Evolutionary conservation across 2,113 vertebrate genomes (phyloP).

Genomic region (Ictalurus punctatus): DNA sequence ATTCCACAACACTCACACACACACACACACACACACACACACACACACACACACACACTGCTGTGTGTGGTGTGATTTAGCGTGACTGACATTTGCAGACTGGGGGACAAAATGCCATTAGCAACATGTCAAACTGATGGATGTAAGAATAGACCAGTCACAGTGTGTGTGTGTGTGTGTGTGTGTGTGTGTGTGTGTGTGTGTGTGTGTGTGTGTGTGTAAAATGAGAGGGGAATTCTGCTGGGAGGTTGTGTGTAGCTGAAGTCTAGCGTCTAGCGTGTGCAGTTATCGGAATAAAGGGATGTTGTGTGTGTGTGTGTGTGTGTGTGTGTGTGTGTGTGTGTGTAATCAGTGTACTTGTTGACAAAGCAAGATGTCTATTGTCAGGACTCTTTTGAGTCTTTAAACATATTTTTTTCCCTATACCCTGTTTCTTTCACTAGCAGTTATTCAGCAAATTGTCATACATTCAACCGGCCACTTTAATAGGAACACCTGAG

Average conservation of each 20-base stretch:
- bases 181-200: slow-evolving; percentile 25
- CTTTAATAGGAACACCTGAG: not conserved
- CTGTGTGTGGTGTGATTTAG: slow-evolving; percentile 21
- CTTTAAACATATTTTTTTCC: not conserved
- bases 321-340: slow-evolving; percentile 28
- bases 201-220: not conserved
- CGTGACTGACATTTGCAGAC: slow-evolving; percentile 30
- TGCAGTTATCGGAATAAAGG: not conserved
- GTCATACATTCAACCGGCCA: not conserved
- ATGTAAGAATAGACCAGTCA: slow-evolving; percentile 39
- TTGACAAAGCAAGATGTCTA: slow-evolving; percentile 7
- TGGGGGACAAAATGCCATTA: slow-evolving; percentile 42
- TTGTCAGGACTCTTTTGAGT: not conserved
- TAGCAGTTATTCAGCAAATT: not conserved
- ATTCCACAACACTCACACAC: not conserved
- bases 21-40: slow-evolving; percentile 6
- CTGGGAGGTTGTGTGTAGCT: slow-evolving; percentile 6
- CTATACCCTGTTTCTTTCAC: not conserved
- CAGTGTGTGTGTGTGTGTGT: slow-evolving; percentile 20
- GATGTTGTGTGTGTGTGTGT: slow-evolving; percentile 23
- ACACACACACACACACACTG: slow-evolving; percentile 21
- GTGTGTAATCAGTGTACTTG: slow-evolving; percentile 15
- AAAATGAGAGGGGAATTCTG: not conserved
- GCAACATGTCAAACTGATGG: slow-evolving; percentile 39
- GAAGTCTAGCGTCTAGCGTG: not conserved